Conservation (phyloP, 2,113 vertebrate species). For the Polypterus senegalus region DNA sequence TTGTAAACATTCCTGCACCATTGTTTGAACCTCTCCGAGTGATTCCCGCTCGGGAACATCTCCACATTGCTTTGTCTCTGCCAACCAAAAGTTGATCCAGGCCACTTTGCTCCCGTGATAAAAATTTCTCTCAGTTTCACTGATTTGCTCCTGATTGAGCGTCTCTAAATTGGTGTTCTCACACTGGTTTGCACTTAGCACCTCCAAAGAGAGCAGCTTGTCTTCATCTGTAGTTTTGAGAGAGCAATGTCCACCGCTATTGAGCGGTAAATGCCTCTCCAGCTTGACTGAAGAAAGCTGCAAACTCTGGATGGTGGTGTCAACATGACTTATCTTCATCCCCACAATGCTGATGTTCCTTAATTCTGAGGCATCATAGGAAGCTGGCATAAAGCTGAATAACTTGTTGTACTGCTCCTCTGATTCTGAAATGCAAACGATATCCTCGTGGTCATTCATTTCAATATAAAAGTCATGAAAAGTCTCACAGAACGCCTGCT, state of each 20-base stretch:
- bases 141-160: constrained; percentile 32
- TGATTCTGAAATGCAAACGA: constrained; percentile 56
- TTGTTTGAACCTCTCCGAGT: constrained; percentile 30
- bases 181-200: constrained; percentile 53
- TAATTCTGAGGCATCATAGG: constrained; percentile 41
- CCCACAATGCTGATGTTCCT: constrained; percentile 49
- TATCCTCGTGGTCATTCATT: constrained; percentile 60
- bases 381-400: constrained; percentile 44
- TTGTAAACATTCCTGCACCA: constrained; percentile 32
- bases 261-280: constrained; percentile 42
- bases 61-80: constrained; percentile 43
- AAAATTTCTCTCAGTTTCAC: constrained; percentile 46
- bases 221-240: constrained; percentile 50
- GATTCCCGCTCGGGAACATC: constrained; percentile 60
- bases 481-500: constrained; percentile 53
- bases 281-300: constrained; percentile 29
- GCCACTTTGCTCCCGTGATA: constrained; percentile 55
- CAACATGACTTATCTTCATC: constrained; percentile 58
- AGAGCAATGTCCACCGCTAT: constrained; percentile 35
- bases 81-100: constrained; percentile 67
- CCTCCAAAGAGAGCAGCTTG: constrained; percentile 51
- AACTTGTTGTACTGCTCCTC: constrained; percentile 43
- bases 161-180: constrained; percentile 34
- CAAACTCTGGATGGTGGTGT: constrained; percentile 48
- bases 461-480: constrained; percentile 63